A percentile compares a stretch with the other conserved stretches of the same genome.
These are phyloP conservation scores for Aix galericulata DNA, from an alignment of 2,113 vertebrate genomes.

Conservation along the genomic window DNA sequence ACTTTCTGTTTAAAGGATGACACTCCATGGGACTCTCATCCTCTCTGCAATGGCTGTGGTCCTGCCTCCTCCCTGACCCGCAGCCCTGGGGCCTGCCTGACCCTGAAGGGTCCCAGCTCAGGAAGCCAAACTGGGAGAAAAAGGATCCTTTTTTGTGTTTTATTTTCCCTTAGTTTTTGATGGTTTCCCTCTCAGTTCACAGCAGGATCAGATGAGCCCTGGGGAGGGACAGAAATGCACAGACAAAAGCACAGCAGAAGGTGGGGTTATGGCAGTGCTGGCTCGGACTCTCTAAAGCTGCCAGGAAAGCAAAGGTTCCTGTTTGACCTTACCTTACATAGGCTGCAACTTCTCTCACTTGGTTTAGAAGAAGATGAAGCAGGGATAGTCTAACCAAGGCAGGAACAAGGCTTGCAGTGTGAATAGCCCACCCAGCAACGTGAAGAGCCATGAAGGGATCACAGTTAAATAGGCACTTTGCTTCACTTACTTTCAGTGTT, in stretches of 20 bases:
- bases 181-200: not conserved
- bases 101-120: not conserved
- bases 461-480: accelerated
- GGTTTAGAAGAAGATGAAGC: not conserved
- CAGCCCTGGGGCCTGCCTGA: not conserved
- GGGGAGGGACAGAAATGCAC: not conserved
- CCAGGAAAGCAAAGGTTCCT: not conserved
- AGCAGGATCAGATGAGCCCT: conserved; percentile 22
- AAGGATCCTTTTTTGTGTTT: not conserved
- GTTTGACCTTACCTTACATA: not conserved
- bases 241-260: not conserved
- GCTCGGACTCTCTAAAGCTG: not conserved
- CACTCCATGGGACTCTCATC: not conserved
- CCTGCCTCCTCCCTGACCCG: not conserved
- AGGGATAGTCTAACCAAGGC: not conserved
- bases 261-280: not conserved
- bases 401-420: not conserved
- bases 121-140: not conserved
- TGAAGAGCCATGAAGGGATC: not conserved
- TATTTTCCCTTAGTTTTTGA: not conserved
- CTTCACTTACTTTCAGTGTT: not conserved
- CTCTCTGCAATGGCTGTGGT: not conserved
- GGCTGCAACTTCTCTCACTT: not conserved
- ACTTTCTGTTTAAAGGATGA: not conserved
- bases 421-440: not conserved